phyloP scores from a whole-genome alignment of 2,797 vertebrate species.

The Typhlichthys subterraneus region DNA sequence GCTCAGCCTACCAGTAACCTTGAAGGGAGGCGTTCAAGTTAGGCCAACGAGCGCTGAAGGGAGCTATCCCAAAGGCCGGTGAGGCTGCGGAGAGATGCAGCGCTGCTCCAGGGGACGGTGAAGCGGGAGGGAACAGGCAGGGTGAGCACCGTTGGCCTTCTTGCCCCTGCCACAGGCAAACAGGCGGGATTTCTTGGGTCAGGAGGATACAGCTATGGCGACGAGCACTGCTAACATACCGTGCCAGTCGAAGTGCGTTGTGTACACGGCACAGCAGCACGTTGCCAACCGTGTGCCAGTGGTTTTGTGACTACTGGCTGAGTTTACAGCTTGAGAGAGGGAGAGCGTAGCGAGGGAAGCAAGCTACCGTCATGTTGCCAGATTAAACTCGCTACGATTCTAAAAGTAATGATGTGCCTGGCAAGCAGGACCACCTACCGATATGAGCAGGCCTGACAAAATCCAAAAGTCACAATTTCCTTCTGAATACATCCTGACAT shows the following conservation, averaged over 20 bases:
- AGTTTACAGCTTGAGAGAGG: not conserved
- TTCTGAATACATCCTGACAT: not conserved
- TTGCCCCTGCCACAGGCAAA: no score
- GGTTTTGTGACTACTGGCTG: no score
- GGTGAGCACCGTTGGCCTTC: not conserved
- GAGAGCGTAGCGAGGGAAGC: not conserved
- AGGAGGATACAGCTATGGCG: not conserved
- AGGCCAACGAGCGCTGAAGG: slow-evolving; percentile 30
- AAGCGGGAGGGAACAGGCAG: not conserved
- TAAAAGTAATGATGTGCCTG: not conserved
- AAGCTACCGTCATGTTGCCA: not conserved
- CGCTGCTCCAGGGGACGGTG: slow-evolving; percentile 11
- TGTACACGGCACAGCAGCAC: slow-evolving; percentile 16
- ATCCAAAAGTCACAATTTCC: not conserved
- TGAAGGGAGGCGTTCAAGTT: slow-evolving; percentile 22
- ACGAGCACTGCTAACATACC: slow-evolving; percentile 10
- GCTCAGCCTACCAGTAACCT: no score
- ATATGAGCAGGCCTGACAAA: not conserved
- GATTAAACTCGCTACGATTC: not conserved
- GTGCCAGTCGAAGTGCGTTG: slow-evolving; percentile 21
- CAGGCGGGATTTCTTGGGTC: not conserved
- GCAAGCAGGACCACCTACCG: not conserved
- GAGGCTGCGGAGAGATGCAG: slow-evolving; percentile 16
- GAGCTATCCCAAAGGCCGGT: slow-evolving; percentile 34
- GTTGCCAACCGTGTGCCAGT: not conserved